These are phyloP conservation scores for Anaspis maculata DNA, from an alignment of 2,888 invertebrate genomes.

Conservation along the genomic window DNA sequence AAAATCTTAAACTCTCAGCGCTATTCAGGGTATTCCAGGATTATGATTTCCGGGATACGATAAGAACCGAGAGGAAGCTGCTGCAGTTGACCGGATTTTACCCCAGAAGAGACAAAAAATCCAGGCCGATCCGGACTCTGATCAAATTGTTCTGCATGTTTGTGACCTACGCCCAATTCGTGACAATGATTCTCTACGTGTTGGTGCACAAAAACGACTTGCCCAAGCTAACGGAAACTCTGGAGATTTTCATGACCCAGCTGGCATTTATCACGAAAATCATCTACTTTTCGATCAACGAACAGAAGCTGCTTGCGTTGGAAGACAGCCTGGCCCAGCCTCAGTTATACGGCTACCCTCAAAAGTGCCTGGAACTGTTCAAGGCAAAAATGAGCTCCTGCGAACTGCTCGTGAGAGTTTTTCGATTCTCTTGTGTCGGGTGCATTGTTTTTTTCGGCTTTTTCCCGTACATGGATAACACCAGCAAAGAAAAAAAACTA, in stretches of 20 bases:
- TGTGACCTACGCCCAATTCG: background rate
- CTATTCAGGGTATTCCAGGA: too few relatives aligned
- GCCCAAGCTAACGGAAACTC: constrained; percentile 4
- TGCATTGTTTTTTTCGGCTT: background rate
- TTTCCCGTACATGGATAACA: constrained; percentile 2
- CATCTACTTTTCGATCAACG: constrained; percentile 1
- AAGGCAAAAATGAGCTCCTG: background rate
- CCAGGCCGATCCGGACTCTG: too few relatives aligned
- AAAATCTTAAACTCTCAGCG: too few relatives aligned
- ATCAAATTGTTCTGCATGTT: background rate
- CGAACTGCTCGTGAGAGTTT: background rate
- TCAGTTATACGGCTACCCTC: constrained; percentile 2
- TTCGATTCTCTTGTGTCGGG: background rate
- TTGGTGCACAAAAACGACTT: constrained; percentile 3
- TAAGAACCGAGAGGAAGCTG: too few relatives aligned
- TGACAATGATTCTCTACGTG: constrained; percentile 4
- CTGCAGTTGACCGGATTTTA: constrained; percentile 2
- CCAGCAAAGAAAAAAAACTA: background rate
- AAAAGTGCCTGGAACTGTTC: background rate
- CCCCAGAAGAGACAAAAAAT: constrained; percentile 1
- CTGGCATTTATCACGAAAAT: constrained; percentile 2
- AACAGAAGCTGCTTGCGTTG: background rate
- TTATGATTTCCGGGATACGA: too few relatives aligned
- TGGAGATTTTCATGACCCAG: constrained; percentile 2
- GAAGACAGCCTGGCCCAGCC: constrained; percentile 1